A percentile compares a stretch with the other conserved stretches of the same genome.
phyloP scores from a whole-genome alignment of 2,888 invertebrate species.

The Conistra vaccinii region DNA sequence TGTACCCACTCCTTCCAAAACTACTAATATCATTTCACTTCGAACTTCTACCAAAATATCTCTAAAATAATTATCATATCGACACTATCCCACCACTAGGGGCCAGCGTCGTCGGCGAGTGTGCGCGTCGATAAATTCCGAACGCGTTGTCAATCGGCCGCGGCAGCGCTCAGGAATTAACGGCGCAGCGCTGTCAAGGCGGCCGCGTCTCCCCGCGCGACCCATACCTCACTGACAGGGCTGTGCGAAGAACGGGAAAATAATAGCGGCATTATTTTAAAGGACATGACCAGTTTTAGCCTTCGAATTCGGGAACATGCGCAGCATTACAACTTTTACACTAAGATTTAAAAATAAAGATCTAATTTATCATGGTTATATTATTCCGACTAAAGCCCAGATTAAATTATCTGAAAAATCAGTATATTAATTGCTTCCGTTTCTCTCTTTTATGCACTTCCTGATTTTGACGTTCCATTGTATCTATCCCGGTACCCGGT shows the following conservation, averaged over 20 bases:
- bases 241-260: slow-evolving; percentile 29
- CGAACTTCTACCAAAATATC: not conserved
- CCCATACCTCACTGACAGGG: slow-evolving; percentile 64
- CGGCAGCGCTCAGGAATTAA: slow-evolving; percentile 88
- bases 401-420: too few species aligned
- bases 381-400: too few species aligned
- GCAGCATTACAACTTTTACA: too few species aligned
- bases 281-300: too few species aligned
- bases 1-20: not conserved
- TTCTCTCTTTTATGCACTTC: too few species aligned
- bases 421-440: too few species aligned
- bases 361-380: too few species aligned
- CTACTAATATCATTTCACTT: not conserved
- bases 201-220: slow-evolving; percentile 74
- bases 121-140: slow-evolving; percentile 90
- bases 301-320: too few species aligned
- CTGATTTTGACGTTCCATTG: too few species aligned
- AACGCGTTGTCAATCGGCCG: slow-evolving; percentile 90
- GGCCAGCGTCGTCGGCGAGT: slow-evolving; percentile 77
- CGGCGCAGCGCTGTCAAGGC: slow-evolving; percentile 88
- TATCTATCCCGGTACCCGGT: too few species aligned
- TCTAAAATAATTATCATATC: slow-evolving; percentile 10
- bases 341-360: too few species aligned
- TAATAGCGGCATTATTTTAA: slow-evolving; percentile 14
- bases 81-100: slow-evolving; percentile 67